A percentile compares a stretch with the other conserved stretches of the same genome.
phyloP scores from a whole-genome alignment of 64 coral and sea anemone genomes.

The Porites australiensis region DNA sequence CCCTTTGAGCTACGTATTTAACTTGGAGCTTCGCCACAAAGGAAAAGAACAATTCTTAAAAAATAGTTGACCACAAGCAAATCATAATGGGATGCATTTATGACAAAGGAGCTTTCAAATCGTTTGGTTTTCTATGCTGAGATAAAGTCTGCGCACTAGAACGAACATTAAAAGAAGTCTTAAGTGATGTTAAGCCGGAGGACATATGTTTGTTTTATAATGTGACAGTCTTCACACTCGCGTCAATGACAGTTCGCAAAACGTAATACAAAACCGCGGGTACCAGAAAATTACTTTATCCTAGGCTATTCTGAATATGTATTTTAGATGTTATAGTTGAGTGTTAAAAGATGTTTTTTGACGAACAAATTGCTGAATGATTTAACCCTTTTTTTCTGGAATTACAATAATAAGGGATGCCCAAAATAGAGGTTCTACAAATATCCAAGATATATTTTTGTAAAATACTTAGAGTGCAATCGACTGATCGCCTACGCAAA shows the following conservation, averaged over 20 bases:
- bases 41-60: not conserved
- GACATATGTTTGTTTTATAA: too few relatives aligned
- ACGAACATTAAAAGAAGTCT: too few relatives aligned
- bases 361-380: not conserved
- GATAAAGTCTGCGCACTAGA: not conserved
- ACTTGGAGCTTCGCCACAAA: not conserved
- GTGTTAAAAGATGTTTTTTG: not conserved
- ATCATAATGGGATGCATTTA: not conserved
- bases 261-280: not conserved
- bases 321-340: not conserved
- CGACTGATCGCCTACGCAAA: too few relatives aligned
- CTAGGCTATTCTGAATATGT: not conserved
- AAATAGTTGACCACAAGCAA: constrained; percentile 1
- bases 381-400: too few relatives aligned
- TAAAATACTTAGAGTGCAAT: too few relatives aligned
- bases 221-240: too few relatives aligned
- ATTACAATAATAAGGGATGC: too few relatives aligned
- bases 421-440: too few relatives aligned
- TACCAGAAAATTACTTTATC: not conserved
- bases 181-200: too few relatives aligned
- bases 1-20: not conserved
- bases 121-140: not conserved
- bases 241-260: not conserved
- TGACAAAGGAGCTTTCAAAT: not conserved
- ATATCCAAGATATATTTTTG: too few relatives aligned